Conservation (phyloP, 1,140 invertebrate genomes). For the Chlorops oryzae region DNA sequence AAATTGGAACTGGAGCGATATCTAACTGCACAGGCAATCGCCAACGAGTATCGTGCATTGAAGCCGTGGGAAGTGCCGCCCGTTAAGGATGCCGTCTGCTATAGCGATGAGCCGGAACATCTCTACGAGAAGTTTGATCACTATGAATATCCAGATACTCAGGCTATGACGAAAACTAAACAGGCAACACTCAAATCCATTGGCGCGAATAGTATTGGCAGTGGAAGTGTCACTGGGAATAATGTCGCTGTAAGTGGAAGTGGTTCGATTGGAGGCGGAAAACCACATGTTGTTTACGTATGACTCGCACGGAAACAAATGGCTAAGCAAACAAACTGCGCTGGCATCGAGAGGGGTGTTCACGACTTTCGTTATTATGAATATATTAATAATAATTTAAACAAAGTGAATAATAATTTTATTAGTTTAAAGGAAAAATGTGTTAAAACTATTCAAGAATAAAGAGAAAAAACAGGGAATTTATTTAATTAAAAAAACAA, state of each 20-base stretch:
- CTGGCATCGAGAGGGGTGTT: neutral
- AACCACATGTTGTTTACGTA: conserved; percentile 47
- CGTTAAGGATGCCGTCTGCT: conserved; percentile 33
- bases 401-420: neutral
- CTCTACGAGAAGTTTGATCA: conserved; percentile 47
- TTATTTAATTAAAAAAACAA: conserved; percentile 2
- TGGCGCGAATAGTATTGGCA: neutral
- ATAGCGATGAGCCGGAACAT: conserved; percentile 42
- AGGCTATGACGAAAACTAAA: conserved; percentile 40
- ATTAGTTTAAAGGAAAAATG: conserved; percentile 2
- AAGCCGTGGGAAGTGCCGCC: conserved; percentile 46
- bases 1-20: conserved; percentile 45
- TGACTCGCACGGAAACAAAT: conserved; percentile 27
- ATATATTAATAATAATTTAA: neutral
- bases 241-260: neutral
- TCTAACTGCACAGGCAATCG: conserved; percentile 41
- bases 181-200: conserved; percentile 21
- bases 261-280: conserved; percentile 15
- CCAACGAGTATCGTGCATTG: conserved; percentile 43
- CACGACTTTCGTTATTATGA: neutral
- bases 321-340: neutral
- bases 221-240: neutral
- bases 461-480: conserved; percentile 6
- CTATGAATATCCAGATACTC: conserved; percentile 45
- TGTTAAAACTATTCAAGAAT: conserved; percentile 7